These are phyloP conservation scores for Ridgeia piscesae DNA, from an alignment of 1,140 invertebrate genomes.

Conservation along the genomic window DNA sequence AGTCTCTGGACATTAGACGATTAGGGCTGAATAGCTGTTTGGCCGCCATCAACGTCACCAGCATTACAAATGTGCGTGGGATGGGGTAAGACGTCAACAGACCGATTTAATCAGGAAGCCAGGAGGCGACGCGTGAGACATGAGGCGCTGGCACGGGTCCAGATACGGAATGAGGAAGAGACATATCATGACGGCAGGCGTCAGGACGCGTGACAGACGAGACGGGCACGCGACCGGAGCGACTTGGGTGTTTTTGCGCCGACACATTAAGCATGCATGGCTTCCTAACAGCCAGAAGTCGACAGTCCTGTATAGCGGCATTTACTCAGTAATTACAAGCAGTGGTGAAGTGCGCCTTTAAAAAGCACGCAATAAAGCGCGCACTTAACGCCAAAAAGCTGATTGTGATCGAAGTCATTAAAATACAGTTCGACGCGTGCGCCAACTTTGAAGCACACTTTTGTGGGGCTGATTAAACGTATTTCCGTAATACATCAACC, in stretches of 20 bases:
- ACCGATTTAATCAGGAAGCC: not conserved
- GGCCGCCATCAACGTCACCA: not conserved
- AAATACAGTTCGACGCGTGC: not conserved
- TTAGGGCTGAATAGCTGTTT: not conserved
- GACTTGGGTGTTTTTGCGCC: not conserved
- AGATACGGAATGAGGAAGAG: not conserved
- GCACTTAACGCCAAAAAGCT: not conserved
- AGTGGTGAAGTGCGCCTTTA: not conserved
- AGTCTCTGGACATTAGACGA: not conserved
- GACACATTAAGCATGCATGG: not conserved
- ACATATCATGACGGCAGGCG: not conserved
- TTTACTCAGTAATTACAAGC: not conserved
- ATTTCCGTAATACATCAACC: not conserved
- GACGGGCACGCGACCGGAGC: not conserved
- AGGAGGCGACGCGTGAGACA: not conserved
- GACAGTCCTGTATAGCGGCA: not conserved
- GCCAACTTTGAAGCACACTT: not conserved
- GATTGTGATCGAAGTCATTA: not conserved
- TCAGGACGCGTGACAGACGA: not conserved
- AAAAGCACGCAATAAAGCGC: not conserved
- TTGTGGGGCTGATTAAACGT: not conserved
- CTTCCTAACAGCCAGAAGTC: not conserved
- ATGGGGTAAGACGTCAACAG: not conserved
- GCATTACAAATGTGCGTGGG: not conserved
- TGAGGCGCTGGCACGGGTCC: not conserved